phyloP scores from a whole-genome alignment of 2,888 invertebrate species.

The Graphium colonna region DNA sequence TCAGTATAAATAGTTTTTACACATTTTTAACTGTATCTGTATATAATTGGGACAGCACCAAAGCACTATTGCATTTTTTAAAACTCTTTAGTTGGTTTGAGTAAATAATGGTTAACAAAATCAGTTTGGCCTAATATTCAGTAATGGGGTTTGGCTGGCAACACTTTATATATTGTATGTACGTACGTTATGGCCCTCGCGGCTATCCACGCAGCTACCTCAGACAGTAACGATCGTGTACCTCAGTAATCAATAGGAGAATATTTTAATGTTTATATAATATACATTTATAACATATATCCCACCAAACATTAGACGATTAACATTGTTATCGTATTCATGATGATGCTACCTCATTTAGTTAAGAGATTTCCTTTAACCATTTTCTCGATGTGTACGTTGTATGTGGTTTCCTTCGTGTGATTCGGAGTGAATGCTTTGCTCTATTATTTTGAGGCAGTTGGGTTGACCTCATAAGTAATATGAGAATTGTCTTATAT shows the following conservation, averaged over 20 bases:
- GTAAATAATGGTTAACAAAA: no score
- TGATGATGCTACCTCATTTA: conserved; percentile 75
- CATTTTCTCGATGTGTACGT: no score
- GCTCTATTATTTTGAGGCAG: conserved; percentile 14
- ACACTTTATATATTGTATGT: neutral
- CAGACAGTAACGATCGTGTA: conserved; percentile 63
- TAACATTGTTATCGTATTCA: conserved; percentile 65
- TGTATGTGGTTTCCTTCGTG: no score
- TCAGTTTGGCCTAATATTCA: no score
- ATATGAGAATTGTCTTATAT: conserved; percentile 18
- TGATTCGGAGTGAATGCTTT: no score
- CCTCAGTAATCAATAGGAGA: conserved; percentile 72
- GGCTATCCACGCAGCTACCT: conserved; percentile 55
- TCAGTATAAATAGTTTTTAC: no score
- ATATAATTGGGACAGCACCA: no score
- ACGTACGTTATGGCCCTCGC: conserved; percentile 17
- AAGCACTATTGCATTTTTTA: no score
- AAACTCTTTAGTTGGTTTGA: no score
- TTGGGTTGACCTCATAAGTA: conserved; percentile 19
- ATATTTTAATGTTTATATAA: conserved; percentile 63
- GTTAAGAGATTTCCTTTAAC: conserved; percentile 44
- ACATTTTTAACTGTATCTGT: no score
- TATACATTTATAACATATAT: conserved; percentile 63
- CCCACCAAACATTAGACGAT: conserved; percentile 74
- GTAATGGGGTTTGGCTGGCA: no score